Evolutionary conservation across 2,113 vertebrate genomes (phyloP).

Genomic region (Baryphthengus martii): DNA sequence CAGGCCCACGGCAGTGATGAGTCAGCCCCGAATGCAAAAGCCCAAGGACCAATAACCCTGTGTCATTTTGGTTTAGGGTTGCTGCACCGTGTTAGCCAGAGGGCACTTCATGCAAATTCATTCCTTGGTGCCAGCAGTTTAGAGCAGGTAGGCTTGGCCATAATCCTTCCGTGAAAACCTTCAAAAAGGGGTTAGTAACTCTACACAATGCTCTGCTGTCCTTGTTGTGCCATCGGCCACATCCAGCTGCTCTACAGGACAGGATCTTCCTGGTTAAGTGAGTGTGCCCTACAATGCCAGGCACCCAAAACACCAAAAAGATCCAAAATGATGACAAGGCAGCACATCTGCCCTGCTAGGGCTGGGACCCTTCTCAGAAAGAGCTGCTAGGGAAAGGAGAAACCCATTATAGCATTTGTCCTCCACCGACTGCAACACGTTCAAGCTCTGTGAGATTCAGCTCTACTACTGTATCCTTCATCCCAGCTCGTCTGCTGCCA

Average conservation of each 20-base stretch:
- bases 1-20: rapidly evolving
- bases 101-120: neutral
- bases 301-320: rapidly evolving
- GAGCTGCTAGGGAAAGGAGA: neutral
- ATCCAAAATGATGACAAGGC: neutral
- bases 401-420: neutral
- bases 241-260: neutral
- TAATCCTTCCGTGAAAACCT: neutral
- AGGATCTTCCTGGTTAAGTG: neutral
- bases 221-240: neutral
- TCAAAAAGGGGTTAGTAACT: neutral
- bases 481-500: neutral
- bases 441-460: neutral
- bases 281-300: rapidly evolving
- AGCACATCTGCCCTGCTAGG: neutral
- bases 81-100: neutral
- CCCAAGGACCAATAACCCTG: neutral
- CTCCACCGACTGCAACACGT: rapidly evolving
- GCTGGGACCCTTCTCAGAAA: neutral
- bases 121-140: neutral
- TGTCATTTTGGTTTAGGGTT: neutral
- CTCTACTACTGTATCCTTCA: neutral
- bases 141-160: neutral
- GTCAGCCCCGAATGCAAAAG: neutral
- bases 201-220: neutral